These are phyloP conservation scores for Labia minor DNA, from an alignment of 2,888 invertebrate species.

Conservation along the genomic window DNA sequence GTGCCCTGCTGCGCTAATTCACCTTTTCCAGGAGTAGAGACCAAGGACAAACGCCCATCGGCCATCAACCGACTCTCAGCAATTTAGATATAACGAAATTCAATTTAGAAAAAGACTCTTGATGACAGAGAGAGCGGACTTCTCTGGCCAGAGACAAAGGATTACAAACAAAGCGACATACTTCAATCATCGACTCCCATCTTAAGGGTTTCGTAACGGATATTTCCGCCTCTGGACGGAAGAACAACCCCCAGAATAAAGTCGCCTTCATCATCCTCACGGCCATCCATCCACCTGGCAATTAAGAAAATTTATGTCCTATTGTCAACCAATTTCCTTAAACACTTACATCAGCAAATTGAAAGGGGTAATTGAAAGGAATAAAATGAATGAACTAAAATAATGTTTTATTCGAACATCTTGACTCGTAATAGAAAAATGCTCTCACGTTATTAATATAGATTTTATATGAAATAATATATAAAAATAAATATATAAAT, in stretches of 20 bases:
- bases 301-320: background rate
- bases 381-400: too few relatives aligned
- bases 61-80: slow-evolving; percentile 1
- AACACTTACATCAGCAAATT: too few relatives aligned
- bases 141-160: background rate
- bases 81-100: background rate
- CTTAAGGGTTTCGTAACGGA: background rate
- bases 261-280: too few relatives aligned
- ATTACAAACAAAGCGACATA: background rate
- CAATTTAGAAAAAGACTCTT: background rate
- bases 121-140: background rate
- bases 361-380: too few relatives aligned
- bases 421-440: too few relatives aligned
- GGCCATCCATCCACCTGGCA: background rate
- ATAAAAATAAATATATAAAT: too few relatives aligned
- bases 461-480: too few relatives aligned
- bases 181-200: background rate
- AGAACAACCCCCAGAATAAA: too few relatives aligned
- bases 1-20: background rate
- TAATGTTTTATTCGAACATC: too few relatives aligned
- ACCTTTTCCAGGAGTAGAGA: background rate
- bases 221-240: background rate
- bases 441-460: too few relatives aligned
- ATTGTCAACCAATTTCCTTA: too few relatives aligned
- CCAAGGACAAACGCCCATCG: background rate